Evolutionary conservation across 2,888 invertebrate genomes (phyloP).

Genomic region (Stegophylla sp.): DNA sequence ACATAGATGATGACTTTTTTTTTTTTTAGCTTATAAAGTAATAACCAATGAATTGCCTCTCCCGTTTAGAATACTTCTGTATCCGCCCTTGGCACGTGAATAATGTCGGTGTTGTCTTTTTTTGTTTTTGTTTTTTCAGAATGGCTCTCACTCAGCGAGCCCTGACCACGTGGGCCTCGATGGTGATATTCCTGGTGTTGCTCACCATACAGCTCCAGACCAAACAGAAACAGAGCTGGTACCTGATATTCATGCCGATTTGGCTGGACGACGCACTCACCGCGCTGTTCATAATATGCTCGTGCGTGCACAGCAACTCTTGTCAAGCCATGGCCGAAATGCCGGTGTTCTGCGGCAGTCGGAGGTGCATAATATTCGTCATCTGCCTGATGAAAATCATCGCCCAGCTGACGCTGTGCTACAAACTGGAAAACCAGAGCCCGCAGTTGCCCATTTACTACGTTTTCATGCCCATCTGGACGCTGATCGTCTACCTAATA

Average conservation of each 20-base stretch:
- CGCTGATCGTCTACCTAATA: constrained; percentile 47
- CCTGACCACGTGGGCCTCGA: constrained; percentile 54
- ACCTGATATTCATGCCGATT: constrained; percentile 53
- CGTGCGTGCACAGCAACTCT: constrained; percentile 45
- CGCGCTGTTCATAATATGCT: constrained; percentile 51
- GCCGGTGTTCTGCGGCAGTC: constrained; percentile 49
- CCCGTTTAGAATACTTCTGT: no score
- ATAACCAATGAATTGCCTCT: no score
- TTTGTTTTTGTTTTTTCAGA: constrained; percentile 6
- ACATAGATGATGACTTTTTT: no score
- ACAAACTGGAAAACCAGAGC: constrained; percentile 46
- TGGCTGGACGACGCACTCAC: constrained; percentile 51
- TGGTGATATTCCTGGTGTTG: constrained; percentile 53
- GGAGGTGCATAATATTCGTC: constrained; percentile 49
- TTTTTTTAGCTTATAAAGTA: no score
- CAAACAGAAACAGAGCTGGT: constrained; percentile 52
- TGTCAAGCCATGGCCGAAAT: constrained; percentile 44
- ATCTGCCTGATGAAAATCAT: constrained; percentile 54
- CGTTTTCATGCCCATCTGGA: constrained; percentile 48
- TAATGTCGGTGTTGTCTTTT: not conserved
- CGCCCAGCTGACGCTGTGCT: constrained; percentile 33
- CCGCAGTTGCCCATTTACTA: constrained; percentile 43
- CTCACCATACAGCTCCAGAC: constrained; percentile 55
- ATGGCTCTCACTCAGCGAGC: constrained; percentile 52
- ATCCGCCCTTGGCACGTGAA: no score